phyloP scores from a whole-genome alignment of 2,888 invertebrate species.

The Lumbricus terrestris region DNA sequence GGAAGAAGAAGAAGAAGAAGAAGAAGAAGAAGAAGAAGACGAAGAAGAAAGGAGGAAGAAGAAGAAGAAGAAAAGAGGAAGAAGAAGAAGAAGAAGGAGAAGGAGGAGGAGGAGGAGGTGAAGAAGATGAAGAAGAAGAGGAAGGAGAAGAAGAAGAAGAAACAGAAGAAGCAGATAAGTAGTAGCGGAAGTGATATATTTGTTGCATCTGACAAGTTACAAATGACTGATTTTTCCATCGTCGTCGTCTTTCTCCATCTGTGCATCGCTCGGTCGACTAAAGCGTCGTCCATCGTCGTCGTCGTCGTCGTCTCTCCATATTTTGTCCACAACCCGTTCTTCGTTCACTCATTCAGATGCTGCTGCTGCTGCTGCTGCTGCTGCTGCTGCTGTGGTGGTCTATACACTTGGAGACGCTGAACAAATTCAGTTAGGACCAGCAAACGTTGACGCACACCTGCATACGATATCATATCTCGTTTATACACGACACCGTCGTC shows the following conservation, averaged over 20 bases:
- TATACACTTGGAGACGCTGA: background rate
- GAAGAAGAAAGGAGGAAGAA: no score
- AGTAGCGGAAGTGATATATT: background rate
- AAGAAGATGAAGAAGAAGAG: background rate
- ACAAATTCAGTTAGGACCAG: background rate
- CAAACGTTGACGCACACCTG: background rate
- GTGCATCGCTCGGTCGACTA: background rate
- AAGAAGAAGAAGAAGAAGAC: no score
- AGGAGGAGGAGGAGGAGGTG: background rate
- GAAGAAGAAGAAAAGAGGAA: background rate
- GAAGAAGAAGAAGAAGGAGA: background rate
- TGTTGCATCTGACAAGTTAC: background rate
- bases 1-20: no score
- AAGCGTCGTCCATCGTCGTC: no score
- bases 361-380: no score
- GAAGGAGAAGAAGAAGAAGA: background rate
- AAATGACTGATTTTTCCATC: background rate
- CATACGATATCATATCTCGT: constrained; percentile 16
- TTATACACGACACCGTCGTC: no score
- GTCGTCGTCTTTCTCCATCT: background rate
- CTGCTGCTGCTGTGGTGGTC: no score
- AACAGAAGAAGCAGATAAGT: background rate
- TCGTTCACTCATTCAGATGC: background rate
- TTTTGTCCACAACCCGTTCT: background rate
- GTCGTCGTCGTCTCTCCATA: background rate